Evolutionary conservation across 2,797 vertebrate species (phyloP).

Genomic region (Lithobates pipiens): DNA sequence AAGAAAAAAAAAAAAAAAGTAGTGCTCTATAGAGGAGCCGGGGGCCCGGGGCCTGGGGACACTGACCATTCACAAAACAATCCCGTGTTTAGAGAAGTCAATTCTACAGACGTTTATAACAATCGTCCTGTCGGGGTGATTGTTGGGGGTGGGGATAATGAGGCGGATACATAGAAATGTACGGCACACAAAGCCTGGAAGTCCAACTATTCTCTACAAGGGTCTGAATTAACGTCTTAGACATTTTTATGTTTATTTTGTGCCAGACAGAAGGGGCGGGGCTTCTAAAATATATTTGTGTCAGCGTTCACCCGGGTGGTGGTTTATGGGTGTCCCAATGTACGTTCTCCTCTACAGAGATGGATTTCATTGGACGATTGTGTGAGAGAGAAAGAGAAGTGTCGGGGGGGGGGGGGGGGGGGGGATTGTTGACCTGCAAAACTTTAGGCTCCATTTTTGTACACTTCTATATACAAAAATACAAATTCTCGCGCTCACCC

Average conservation of each 20-base stretch:
- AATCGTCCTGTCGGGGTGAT: not conserved
- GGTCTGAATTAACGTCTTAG: not conserved
- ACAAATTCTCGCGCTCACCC: no score
- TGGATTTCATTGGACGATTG: no score
- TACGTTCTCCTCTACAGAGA: no score
- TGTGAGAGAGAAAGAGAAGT: no score
- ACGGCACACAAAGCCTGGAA: constrained; percentile 43
- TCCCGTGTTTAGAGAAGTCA: not conserved
- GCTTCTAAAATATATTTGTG: constrained; percentile 13
- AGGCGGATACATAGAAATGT: constrained; percentile 31
- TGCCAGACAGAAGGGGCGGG: constrained; percentile 1
- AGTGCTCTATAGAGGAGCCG: not conserved
- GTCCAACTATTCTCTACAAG: constrained; percentile 18
- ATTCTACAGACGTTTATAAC: constrained; percentile 21
- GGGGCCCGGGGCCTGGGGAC: not conserved
- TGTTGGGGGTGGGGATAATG: constrained; percentile 18
- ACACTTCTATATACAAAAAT: no score
- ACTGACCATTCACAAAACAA: not conserved
- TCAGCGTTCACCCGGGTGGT: not conserved
- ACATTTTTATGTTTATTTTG: constrained; percentile 34
- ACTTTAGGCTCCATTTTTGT: no score
- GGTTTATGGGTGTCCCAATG: no score
- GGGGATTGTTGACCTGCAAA: no score
- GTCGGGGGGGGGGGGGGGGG: no score
- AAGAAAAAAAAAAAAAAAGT: no score